Base-by-base conservation (phyloP, 2,888 invertebrate species). In the Cetonia aurata region DNA sequence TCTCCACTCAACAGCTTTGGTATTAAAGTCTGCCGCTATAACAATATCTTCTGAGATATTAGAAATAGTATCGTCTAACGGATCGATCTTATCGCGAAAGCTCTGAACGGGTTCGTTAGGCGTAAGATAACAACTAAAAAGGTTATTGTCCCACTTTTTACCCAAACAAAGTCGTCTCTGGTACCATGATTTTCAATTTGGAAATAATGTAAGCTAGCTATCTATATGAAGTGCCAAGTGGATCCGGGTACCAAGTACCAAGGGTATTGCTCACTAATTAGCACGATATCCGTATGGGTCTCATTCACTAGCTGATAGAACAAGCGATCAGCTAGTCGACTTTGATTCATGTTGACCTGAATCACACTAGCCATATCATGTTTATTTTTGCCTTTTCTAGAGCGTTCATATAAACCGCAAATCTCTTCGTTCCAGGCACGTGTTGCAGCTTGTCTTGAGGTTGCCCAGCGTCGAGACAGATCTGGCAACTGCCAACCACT, bases 361-460 rank as follows among this genome's bases (percentile, higher is more conserved):
- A 37, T 8, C 8, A 37, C 37, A 9, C 37, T 37, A 8, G 10
- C 6, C 37, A 37, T 53, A 15, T 53, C 2, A 6, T 1, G 53
- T 9, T 9, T 25, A 0, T 25, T 53, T 19, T 25, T 53, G 25
- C 25, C 25, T 25, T 19, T 12, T 9, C n/a, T 9, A 53, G 12
- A 6, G 25, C 25, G 25, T 3, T 53, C 10, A 53, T 3, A 6
- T 12, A 25, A 0, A 53, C 12, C 25, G 53, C 53, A 53, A 25
- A 53, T 25, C 17, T 53, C 19, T 25, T 53, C 53, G 53, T 53
- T 1, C 25, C 53, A 25, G 53, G 53, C 53, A 53, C 53, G 6
- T 53, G 53, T 19, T 53, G 25, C 12, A 53, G 10, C 1, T 25
- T 25, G n/a, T 53, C 53, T 8, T n/a, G 53, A 19, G 53, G 53